phyloP scores from a whole-genome alignment of 2,888 invertebrate genomes.

The Lottia gigantea region DNA sequence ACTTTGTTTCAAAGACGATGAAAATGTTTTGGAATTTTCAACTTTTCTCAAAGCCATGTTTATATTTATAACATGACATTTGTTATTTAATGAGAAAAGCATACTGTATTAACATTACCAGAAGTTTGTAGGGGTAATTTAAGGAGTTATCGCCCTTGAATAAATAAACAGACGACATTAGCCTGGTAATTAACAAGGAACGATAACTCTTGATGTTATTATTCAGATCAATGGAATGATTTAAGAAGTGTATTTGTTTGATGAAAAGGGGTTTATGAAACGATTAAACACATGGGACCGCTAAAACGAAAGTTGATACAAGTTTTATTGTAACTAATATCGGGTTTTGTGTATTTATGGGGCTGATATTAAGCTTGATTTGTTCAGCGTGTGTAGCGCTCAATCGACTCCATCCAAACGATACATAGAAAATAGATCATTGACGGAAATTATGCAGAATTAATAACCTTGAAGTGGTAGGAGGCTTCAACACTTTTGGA shows the following conservation, averaged over 20 bases:
- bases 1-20: no score
- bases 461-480: no score
- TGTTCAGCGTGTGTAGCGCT: not conserved
- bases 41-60: not conserved
- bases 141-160: not conserved
- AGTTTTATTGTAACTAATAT: not conserved
- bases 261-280: not conserved
- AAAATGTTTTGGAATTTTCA: no score
- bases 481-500: no score
- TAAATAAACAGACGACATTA: constrained; percentile 1
- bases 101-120: no score
- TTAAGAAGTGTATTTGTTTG: not conserved
- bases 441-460: no score
- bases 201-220: not conserved
- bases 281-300: constrained; percentile 6
- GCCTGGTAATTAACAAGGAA: not conserved
- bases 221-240: not conserved
- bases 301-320: not conserved
- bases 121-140: not conserved
- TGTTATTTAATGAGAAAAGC: no score
- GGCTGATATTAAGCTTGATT: not conserved
- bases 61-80: constrained; percentile 1
- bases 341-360: no score
- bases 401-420: not conserved
- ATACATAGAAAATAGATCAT: no score